Conservation (phyloP, 2,797 vertebrate genomes). For the Fistularia tabacaria region DNA sequence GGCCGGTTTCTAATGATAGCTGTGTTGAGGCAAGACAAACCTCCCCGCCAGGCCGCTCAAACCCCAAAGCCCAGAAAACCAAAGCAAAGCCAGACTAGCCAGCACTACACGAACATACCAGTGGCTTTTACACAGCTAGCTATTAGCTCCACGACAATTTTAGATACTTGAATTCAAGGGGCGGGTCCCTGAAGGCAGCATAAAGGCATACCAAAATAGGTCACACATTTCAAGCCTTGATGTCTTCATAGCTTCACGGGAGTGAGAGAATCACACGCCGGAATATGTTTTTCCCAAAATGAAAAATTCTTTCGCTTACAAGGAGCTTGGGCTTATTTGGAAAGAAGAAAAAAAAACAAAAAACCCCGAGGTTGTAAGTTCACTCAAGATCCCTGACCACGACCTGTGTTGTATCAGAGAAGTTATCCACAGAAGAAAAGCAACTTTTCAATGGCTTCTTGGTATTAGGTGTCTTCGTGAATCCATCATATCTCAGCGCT, state of each 20-base stretch:
- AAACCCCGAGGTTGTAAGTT: no score
- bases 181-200: slow-evolving; percentile 27
- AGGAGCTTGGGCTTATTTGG: no score
- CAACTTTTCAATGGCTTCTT: no score
- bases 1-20: slow-evolving; percentile 62
- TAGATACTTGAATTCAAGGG: slow-evolving; percentile 25
- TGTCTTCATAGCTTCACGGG: slow-evolving; percentile 15
- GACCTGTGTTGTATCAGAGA: no score
- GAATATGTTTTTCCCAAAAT: background rate
- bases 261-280: background rate
- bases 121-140: slow-evolving; percentile 68
- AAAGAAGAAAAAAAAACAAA: no score
- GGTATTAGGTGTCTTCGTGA: no score
- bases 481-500: no score
- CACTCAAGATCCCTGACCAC: no score
- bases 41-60: slow-evolving; percentile 45
- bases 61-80: slow-evolving; percentile 44
- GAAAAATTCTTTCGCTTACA: no score
- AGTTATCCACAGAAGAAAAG: no score
- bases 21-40: slow-evolving; percentile 49
- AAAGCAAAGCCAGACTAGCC: slow-evolving; percentile 34
- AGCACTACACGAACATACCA: slow-evolving; percentile 56
- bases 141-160: slow-evolving; percentile 56
- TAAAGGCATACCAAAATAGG: slow-evolving; percentile 20
- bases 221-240: slow-evolving; percentile 25